Conservation (phyloP, 2,797 vertebrate genomes). For the Lindbergichthys nudifrons region DNA sequence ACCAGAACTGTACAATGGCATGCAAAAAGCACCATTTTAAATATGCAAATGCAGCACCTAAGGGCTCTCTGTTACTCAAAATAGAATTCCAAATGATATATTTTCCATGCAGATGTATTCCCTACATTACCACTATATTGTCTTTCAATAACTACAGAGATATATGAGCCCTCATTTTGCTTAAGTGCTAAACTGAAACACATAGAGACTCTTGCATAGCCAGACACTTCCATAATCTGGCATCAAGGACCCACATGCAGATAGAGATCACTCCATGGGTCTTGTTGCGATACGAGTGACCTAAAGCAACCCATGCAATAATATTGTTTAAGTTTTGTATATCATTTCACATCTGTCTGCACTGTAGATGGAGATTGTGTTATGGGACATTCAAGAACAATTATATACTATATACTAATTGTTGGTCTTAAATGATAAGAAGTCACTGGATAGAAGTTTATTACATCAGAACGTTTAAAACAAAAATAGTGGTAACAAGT, state of each 20-base stretch:
- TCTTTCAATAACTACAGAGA: background rate
- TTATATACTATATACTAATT: background rate
- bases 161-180: background rate
- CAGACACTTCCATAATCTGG: conserved; percentile 33
- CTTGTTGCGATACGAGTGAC: conserved; percentile 18
- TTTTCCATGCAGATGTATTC: background rate
- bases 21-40: too few species aligned
- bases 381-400: background rate
- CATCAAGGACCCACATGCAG: conserved; percentile 31
- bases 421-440: too few species aligned
- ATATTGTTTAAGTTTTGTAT: background rate
- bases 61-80: background rate
- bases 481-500: too few species aligned
- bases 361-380: background rate
- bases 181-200: background rate
- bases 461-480: too few species aligned
- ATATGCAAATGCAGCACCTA: background rate
- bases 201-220: background rate
- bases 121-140: background rate
- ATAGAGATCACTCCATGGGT: conserved; percentile 24
- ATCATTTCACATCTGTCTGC: background rate
- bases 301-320: background rate
- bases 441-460: too few species aligned
- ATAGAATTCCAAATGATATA: background rate
- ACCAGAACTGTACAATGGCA: too few species aligned